Evolutionary conservation across 2,888 invertebrate genomes (phyloP).

Genomic region (Hemicrepidius hirtus): DNA sequence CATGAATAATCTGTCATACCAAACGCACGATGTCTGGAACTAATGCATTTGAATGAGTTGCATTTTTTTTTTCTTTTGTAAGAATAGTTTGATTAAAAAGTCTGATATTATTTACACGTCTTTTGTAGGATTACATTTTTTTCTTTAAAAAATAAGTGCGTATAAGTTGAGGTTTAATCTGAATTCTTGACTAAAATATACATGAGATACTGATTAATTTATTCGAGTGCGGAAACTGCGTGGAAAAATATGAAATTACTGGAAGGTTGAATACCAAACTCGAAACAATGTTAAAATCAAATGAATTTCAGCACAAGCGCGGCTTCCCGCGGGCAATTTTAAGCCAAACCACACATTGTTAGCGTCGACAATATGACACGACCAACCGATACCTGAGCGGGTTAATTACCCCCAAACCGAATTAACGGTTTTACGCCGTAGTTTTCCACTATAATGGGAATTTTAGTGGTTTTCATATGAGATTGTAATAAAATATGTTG

Average conservation of each 20-base stretch:
- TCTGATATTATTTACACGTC: no score
- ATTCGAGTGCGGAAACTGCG: slow-evolving; percentile 17
- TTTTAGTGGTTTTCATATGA: slow-evolving; percentile 22
- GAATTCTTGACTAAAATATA: slow-evolving; percentile 16
- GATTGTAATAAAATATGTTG: slow-evolving; percentile 11
- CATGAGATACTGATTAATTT: slow-evolving; percentile 15
- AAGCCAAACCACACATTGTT: slow-evolving; percentile 48
- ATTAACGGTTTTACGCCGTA: slow-evolving; percentile 41
- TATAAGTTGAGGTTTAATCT: slow-evolving; percentile 4
- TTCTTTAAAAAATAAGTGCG: no score
- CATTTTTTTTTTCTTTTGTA: no score
- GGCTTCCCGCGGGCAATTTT: slow-evolving; percentile 49
- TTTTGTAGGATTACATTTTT: no score
- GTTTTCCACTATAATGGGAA: slow-evolving; percentile 25
- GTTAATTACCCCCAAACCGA: slow-evolving; percentile 42
- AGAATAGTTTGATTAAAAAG: no score
- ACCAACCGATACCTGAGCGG: slow-evolving; percentile 44
- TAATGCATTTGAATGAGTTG: no score
- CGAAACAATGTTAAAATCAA: slow-evolving; percentile 45
- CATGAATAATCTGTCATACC: no score
- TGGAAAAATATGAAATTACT: slow-evolving; percentile 26
- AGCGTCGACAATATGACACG: slow-evolving; percentile 47
- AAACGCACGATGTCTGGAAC: no score
- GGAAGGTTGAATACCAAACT: slow-evolving; percentile 24
- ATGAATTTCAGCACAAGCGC: slow-evolving; percentile 46